Conservation (phyloP, 2,797 vertebrate genomes). For the Pempheris klunzingeri region DNA sequence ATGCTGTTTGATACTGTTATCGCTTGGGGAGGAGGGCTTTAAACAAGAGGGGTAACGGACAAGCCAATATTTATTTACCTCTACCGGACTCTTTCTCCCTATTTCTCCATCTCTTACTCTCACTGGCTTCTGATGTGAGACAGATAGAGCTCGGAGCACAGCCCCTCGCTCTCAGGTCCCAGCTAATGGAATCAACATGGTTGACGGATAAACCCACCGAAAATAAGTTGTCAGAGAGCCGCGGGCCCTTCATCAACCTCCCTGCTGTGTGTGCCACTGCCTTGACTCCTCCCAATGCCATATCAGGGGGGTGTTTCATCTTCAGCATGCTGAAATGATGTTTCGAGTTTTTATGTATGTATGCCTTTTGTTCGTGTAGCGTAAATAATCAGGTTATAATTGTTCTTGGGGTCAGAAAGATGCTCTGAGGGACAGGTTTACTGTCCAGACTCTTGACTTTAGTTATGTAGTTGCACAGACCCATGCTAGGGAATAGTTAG, state of each 20-base stretch:
- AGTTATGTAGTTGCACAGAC: not conserved
- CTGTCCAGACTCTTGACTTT: not conserved
- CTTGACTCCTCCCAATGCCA: conserved; percentile 76
- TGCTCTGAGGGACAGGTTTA: conserved; percentile 17
- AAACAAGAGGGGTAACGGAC: conserved; percentile 39
- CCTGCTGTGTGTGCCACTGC: conserved; percentile 57
- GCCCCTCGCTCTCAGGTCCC: conserved; percentile 80
- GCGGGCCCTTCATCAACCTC: conserved; percentile 81
- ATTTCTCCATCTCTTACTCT: conserved; percentile 59
- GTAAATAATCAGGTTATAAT: conserved; percentile 44
- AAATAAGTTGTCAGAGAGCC: conserved; percentile 85
- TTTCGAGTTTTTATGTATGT: conserved; percentile 74
- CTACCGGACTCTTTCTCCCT: conserved; percentile 44
- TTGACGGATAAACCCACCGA: conserved; percentile 85
- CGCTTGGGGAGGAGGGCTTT: conserved; percentile 5
- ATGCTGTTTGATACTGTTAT: conserved; percentile 11
- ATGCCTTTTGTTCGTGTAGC: conserved; percentile 58
- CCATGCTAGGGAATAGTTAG: not conserved
- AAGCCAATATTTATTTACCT: conserved; percentile 51
- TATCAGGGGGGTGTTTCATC: conserved; percentile 72
- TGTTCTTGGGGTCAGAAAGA: conserved; percentile 32
- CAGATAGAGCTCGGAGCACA: conserved; percentile 80
- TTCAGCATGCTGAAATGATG: conserved; percentile 69
- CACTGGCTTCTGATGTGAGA: conserved; percentile 72
- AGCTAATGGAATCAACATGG: conserved; percentile 86